These are phyloP conservation scores for Caenorhabditis imperialis DNA, from an alignment of 2,888 invertebrate genomes.

Conservation along the genomic window DNA sequence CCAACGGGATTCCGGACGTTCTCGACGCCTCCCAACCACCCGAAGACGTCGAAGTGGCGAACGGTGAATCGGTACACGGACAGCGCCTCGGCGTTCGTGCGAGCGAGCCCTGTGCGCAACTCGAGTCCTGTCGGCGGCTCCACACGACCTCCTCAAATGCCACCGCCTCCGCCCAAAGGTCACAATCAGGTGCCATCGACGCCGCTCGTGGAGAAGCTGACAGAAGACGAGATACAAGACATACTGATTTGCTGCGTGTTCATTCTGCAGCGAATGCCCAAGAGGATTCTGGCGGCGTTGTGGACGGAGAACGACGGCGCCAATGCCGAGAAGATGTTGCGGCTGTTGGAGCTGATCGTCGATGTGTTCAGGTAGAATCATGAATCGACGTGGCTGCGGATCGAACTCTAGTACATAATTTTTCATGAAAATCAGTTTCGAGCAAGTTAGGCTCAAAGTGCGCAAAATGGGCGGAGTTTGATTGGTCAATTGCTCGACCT, in stretches of 20 bases:
- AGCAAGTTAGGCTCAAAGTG: too few relatives aligned
- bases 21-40: background rate
- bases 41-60: slow-evolving; percentile 21
- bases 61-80: slow-evolving; percentile 32
- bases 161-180: slow-evolving; percentile 40
- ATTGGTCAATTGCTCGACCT: too few relatives aligned
- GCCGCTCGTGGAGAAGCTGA: slow-evolving; percentile 74
- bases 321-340: slow-evolving; percentile 58
- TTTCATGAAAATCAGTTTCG: too few relatives aligned
- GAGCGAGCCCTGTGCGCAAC: slow-evolving; percentile 24
- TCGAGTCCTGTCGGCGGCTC: slow-evolving; percentile 9
- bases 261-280: slow-evolving; percentile 90
- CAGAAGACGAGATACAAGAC: slow-evolving; percentile 79
- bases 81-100: slow-evolving; percentile 8
- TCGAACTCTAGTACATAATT: too few relatives aligned
- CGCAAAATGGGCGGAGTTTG: too few relatives aligned
- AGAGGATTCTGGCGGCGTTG: slow-evolving; percentile 78
- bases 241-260: slow-evolving; percentile 83
- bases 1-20: slow-evolving; percentile 48
- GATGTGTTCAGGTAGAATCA: slow-evolving; percentile 73
- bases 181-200: slow-evolving; percentile 19
- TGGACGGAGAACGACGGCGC: slow-evolving; percentile 64
- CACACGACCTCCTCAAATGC: slow-evolving; percentile 28
- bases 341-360: slow-evolving; percentile 70
- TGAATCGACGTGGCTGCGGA: too few relatives aligned